Evolutionary conservation across 2,888 invertebrate genomes (phyloP).

Genomic region (Zonitis immaculata): DNA sequence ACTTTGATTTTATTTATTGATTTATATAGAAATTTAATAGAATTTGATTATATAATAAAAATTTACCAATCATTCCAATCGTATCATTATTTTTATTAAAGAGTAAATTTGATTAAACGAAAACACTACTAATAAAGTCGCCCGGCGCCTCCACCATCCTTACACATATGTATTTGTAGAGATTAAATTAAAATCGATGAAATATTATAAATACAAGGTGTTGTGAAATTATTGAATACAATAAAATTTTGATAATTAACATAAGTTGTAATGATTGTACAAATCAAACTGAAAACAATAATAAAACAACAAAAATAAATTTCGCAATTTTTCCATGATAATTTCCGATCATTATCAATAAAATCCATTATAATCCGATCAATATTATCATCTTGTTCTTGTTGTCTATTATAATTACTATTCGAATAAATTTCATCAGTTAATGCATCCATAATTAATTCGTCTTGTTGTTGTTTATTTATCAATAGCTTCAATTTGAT

Average conservation of each 20-base stretch:
- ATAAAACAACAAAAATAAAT: slow-evolving; percentile 50
- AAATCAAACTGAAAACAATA: slow-evolving; percentile 57
- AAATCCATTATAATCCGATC: not conserved
- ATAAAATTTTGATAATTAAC: slow-evolving; percentile 64
- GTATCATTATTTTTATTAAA: too few species aligned
- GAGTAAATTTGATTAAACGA: too few species aligned
- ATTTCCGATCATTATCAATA: not conserved
- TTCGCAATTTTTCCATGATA: slow-evolving; percentile 29
- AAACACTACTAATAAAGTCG: too few species aligned
- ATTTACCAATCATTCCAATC: too few species aligned
- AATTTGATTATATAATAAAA: too few species aligned
- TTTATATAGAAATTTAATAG: too few species aligned
- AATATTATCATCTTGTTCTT: not conserved
- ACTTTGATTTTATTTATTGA: too few species aligned
- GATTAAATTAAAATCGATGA: slow-evolving; percentile 19
- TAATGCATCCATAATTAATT: slow-evolving; percentile 27
- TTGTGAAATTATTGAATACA: slow-evolving; percentile 61
- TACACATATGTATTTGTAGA: too few species aligned
- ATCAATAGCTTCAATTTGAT: slow-evolving; percentile 59
- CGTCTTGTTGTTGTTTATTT: slow-evolving; percentile 34
- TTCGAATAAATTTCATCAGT: slow-evolving; percentile 20
- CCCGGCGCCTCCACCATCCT: too few species aligned
- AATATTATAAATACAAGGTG: slow-evolving; percentile 68
- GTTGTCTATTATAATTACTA: not conserved
- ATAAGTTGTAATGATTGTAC: slow-evolving; percentile 66